Base-by-base conservation (phyloP, 2,888 invertebrate species). In the Drosophila macrothrix region DNA sequence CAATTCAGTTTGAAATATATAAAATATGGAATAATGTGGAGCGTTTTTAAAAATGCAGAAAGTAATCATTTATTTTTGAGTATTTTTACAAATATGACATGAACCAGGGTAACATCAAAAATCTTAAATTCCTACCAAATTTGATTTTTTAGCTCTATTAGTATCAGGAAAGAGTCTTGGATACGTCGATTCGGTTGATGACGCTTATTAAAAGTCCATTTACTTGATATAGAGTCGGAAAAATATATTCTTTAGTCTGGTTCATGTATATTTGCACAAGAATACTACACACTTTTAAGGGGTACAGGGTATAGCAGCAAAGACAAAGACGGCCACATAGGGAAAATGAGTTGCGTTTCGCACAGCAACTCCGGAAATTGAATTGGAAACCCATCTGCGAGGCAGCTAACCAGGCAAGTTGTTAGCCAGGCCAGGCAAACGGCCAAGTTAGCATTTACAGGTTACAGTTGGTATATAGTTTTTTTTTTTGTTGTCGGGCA, bases 351-450 rank as follows among this genome's bases (percentile, higher is more conserved):
- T 77, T 86, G 74, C 74, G 81, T 87, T 82, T 73, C 67, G 71
- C 66, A 33, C 39, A 25, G 43, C 39, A 43, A 53, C 56, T 65
- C 9, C 22, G 5, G 22, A 39, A 33, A 55, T 55, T 59, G 74
- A 82, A 72, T 75, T 71, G 69, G 53, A 50, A 84, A 69, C 87
- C 72, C 84, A 89, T 89, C 82, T 80, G 78, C 61, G 70, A 58
- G 63, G 73, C 83, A 87, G 75, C 72, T 84, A 82, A 68, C 74
- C 67, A 74, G 68, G 52, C 67, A 62, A 66, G 66, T 55, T 62
- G 64, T 56, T 54, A 58, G 31, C 39, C 83, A 66, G 61, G 25
- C 28, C 65, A 58, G 50, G 46, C 63, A 52, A 82, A 74, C 62
- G 59, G 31, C 29, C 28, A 41, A 56, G 41, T 31, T 25, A 54